A percentile compares a stretch with the other conserved stretches of the same genome.
Evolutionary conservation across 2,797 vertebrate species (phyloP).

Genomic region (Sarcoramphus papa): DNA sequence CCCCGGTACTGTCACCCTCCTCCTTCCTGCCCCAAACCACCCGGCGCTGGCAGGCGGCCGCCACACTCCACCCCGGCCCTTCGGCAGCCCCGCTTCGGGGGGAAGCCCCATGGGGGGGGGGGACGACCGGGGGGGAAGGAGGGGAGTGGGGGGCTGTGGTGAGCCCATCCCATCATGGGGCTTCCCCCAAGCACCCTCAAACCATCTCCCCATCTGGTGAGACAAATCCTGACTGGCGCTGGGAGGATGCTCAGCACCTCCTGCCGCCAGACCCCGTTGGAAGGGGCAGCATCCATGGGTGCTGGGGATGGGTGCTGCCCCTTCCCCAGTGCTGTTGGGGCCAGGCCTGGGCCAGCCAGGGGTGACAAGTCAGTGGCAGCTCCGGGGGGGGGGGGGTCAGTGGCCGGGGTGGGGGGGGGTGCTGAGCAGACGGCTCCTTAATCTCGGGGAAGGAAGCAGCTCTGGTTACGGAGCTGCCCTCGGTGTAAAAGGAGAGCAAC

Average conservation of each 20-base stretch:
- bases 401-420: background rate
- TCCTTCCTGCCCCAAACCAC: background rate
- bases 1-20: background rate
- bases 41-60: background rate
- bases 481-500: conserved; percentile 56
- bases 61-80: background rate
- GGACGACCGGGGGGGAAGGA: too few species aligned
- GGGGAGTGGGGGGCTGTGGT: accelerated
- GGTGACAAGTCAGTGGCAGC: background rate
- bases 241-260: background rate
- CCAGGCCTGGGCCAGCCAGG: background rate
- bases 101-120: background rate
- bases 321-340: background rate
- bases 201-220: too few species aligned
- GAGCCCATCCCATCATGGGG: accelerated
- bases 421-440: conserved; percentile 62
- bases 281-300: background rate
- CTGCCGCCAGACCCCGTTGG: accelerated
- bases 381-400: background rate
- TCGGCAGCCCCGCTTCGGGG: background rate
- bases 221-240: background rate
- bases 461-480: conserved; percentile 68
- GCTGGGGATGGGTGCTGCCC: background rate
- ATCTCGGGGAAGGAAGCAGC: conserved; percentile 75
- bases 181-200: background rate